Evolutionary conservation across 2,797 vertebrate species (phyloP), one percentile per base, ranked within the genome.

Genomic region (Mareca penelope): DNA sequence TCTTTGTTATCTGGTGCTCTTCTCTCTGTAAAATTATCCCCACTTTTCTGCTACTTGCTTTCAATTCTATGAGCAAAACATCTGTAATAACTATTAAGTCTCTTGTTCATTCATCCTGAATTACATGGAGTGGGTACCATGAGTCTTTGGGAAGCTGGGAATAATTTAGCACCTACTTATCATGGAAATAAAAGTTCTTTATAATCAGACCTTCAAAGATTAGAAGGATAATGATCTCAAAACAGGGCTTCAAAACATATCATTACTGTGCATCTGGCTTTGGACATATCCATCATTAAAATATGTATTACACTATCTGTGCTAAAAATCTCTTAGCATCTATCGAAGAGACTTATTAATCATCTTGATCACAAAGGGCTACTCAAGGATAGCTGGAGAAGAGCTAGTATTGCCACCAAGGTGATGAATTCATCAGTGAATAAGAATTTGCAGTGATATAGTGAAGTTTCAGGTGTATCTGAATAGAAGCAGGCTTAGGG

Each of bases 201-300:
- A 93, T 95, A 95, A 95, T 81, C 91, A 93, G 80, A 90, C 91
- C 85, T 95, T 95, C 88, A 93, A 94, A 96, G 77, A 94, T 79
- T 80, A 90, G 89, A 95, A 88, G 89, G 93, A 91, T 95, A 96
- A 96, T 64, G 70, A 96, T 67, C 80, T 91, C 85, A 94, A 93
- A 94, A 94, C 53, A 93, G 56, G 85, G 73, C 46, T 86, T 93
- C 85, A 94, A 96, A 95, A 93, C 91, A 95, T 85, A 92, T 31
- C 37, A 88, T 94, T 93, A 88, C 67, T 81, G 90, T 84, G 67
- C 15, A 9, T 84, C 80, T 91, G 35, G 63, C 72, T 91, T 85
- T 59, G 84, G 93, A 86, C 63, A 72, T 85, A 94, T 72, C 73
- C 89, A 90, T 94, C 88, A 93, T 88, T 91, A 88, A 86, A 94